These are phyloP conservation scores for Diadophis punctatus DNA, from an alignment of 2,113 vertebrate species.

Conservation along the genomic window DNA sequence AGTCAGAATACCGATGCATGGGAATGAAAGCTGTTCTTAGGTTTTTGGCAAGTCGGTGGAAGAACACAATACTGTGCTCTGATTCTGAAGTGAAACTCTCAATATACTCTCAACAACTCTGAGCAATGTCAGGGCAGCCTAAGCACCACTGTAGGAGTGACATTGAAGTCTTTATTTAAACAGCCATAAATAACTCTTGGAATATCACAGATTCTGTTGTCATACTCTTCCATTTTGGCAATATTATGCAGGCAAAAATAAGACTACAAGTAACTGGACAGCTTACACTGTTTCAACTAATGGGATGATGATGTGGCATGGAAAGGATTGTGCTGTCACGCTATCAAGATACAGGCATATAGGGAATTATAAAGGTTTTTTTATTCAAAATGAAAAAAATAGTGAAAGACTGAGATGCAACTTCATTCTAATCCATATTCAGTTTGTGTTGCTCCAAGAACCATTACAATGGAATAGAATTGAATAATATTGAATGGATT, in stretches of 20 bases:
- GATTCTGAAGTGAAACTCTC: constrained; percentile 25
- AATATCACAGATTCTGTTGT: constrained; percentile 12
- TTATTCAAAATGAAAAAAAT: no score
- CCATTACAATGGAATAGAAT: background rate
- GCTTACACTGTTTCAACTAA: background rate
- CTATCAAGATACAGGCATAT: background rate
- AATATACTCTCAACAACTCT: constrained; percentile 13
- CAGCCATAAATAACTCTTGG: background rate
- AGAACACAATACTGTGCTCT: constrained; percentile 45
- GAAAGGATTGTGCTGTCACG: background rate
- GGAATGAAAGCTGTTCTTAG: constrained; percentile 38
- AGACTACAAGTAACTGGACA: background rate
- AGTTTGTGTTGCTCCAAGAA: background rate
- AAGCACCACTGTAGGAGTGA: background rate
- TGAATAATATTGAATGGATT: background rate
- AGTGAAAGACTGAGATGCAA: background rate
- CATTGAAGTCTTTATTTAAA: background rate
- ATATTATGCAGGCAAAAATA: background rate
- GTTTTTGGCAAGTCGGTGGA: constrained; percentile 36
- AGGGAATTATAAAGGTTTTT: no score
- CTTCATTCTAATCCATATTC: background rate
- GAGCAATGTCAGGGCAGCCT: background rate
- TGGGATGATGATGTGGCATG: no score
- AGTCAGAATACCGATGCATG: constrained; percentile 47
- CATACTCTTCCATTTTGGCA: background rate